These are phyloP conservation scores for Copidosoma aretas DNA, from an alignment of 2,888 invertebrate genomes.

Conservation along the genomic window DNA sequence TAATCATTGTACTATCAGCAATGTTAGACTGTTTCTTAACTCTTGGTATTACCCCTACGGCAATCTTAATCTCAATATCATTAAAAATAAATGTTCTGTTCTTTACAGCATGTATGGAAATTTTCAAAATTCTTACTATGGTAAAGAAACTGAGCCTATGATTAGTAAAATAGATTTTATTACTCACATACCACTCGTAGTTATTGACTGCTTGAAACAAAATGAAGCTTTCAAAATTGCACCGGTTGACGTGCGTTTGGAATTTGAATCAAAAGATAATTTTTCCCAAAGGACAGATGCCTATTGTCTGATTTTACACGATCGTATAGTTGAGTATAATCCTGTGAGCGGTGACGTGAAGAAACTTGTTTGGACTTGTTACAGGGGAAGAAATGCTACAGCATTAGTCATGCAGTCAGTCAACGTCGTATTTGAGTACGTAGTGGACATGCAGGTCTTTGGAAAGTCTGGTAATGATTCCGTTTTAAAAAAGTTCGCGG, in stretches of 20 bases:
- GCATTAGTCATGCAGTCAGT: neutral
- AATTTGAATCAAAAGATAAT: constrained; percentile 26
- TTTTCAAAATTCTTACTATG: too few species aligned
- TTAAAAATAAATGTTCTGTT: too few species aligned
- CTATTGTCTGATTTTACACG: constrained; percentile 28
- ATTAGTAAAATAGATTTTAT: constrained; percentile 3
- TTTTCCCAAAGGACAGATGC: constrained; percentile 14
- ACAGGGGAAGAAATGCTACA: too few species aligned
- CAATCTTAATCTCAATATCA: too few species aligned
- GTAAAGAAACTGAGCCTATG: constrained; percentile 11
- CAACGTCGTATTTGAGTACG: neutral
- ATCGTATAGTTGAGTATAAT: constrained; percentile 27
- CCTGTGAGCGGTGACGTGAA: constrained; percentile 17
- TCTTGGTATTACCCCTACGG: too few species aligned
- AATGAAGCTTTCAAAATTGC: constrained; percentile 28
- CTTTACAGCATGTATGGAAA: too few species aligned
- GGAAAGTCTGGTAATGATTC: too few species aligned
- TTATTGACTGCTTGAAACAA: constrained; percentile 22
- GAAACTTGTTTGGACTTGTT: constrained; percentile 6
- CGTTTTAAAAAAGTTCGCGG: too few species aligned
- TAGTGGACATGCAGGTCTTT: constrained; percentile 5
- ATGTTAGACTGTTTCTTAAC: too few species aligned
- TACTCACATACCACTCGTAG: constrained; percentile 3
- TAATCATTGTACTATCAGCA: too few species aligned
- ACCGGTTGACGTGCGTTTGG: constrained; percentile 27